Evolutionary conservation across 2,113 vertebrate species (phyloP).

Genomic region (Macquaria australasica): DNA sequence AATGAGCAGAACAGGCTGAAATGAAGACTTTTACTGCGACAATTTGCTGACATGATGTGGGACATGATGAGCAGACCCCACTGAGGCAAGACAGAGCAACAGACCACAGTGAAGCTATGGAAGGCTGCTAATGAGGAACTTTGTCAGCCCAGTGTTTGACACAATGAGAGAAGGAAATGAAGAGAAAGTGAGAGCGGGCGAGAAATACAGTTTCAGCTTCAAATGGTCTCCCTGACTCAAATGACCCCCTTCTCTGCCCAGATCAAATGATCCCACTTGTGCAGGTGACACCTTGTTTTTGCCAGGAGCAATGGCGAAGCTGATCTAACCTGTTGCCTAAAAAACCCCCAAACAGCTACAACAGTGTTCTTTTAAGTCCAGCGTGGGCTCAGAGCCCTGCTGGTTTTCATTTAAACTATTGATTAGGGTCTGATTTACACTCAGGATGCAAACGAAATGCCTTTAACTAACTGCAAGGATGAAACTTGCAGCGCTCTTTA

Average conservation of each 20-base stretch:
- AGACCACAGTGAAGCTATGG: conserved; percentile 19
- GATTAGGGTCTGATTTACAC: conserved; percentile 37
- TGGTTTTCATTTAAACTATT: conserved; percentile 46
- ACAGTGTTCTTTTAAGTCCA: not conserved
- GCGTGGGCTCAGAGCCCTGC: not conserved
- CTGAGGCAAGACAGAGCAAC: conserved; percentile 40
- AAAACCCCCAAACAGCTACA: not conserved
- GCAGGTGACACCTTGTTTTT: conserved; percentile 54
- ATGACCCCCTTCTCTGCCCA: conserved; percentile 34
- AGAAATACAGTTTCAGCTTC: conserved; percentile 45
- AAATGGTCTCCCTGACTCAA: conserved; percentile 51
- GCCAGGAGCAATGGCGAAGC: conserved; percentile 41
- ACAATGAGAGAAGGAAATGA: conserved; percentile 42
- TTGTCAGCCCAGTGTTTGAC: conserved; percentile 52
- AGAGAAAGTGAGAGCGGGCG: conserved; percentile 42
- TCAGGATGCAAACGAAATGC: conserved; percentile 17
- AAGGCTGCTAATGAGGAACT: conserved; percentile 59
- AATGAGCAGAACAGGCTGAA: conserved; percentile 17
- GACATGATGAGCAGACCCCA: conserved; percentile 38
- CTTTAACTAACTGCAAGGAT: conserved; percentile 17
- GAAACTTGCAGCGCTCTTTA: conserved; percentile 10
- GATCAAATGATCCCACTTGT: conserved; percentile 53
- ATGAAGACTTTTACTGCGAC: conserved; percentile 46
- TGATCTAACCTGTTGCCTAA: conserved; percentile 13
- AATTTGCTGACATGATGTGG: conserved; percentile 56